Base-by-base conservation (phyloP, 1,140 invertebrate genomes). In the Brachystomella parvula region DNA sequence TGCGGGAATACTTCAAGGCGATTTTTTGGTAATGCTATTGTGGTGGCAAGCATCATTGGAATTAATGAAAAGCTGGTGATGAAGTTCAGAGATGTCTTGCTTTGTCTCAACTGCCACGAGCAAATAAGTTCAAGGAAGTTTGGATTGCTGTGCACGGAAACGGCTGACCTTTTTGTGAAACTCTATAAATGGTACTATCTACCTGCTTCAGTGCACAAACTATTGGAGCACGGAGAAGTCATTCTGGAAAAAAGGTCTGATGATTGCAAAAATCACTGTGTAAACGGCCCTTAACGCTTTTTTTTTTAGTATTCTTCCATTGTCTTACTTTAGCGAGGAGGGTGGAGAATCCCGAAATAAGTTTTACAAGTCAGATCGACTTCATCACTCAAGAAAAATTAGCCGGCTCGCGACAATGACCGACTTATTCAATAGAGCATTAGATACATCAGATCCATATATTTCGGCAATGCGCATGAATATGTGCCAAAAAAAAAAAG, bases 131-230 rank as follows among this genome's bases (percentile, higher is more conserved):
- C 53, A 12, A 57, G 9, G 9, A 9, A 15, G 9, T 57, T 57
- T 21, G 53, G 53, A 57, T 9, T 12, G n/a, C 21, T 57, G n/a
- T 57, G 24, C 24, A 9, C 12, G 9, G 24, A 24, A 57, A n/a
- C 21, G 53, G 53, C 53, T n/a, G 53, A 57, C 6, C n/a, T 57
- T 6, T 57, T 12, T 29, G 53, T 57, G 53, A 57, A 29, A 67
- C 68, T 71, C 3, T 74, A 77, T 57, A 3, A 49, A 17, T 77
- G 77, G 76, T 70, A 75, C 56, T 75, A 74, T 1, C 78, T 78
- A 76, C 73, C 75, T 9, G 71, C 74, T 2, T 76, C 73, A 19
- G 39, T 78, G 35, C 77, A 78, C 58, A 78, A 78, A 74, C 73
- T 77, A 56, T 59, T 78, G 49, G 47, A 74, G 3, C 75, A 77